Evolutionary conservation across 2,797 vertebrate genomes (phyloP).

Genomic region (Sebastes ruberrimus): DNA sequence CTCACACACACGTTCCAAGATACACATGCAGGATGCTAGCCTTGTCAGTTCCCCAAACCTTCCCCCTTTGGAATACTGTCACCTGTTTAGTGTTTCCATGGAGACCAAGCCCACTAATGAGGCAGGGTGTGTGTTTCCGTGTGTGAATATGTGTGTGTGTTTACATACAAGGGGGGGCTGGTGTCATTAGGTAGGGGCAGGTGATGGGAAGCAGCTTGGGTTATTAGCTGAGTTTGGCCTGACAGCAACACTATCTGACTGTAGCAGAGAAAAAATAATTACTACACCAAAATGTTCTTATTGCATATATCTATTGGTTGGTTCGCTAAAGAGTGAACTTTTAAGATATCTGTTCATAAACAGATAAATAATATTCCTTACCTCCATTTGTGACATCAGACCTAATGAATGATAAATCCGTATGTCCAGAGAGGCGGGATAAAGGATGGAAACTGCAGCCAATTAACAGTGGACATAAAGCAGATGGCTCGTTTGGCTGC

Average conservation of each 20-base stretch:
- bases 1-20: conserved; percentile 14
- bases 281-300: not conserved
- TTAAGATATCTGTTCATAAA: not conserved
- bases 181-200: conserved; percentile 49
- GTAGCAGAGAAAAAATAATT: not conserved
- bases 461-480: conserved; percentile 65
- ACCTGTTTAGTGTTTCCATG: conserved; percentile 82
- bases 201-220: conserved; percentile 41
- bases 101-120: conserved; percentile 81
- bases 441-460: conserved; percentile 48
- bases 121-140: conserved; percentile 59
- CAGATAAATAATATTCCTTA: not conserved
- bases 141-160: conserved; percentile 51
- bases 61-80: conserved; percentile 64
- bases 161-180: conserved; percentile 15
- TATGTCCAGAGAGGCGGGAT: conserved; percentile 16
- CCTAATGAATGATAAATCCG: conserved; percentile 17
- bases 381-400: not conserved
- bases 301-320: not conserved
- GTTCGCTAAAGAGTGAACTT: not conserved
- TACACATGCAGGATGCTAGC: conserved; percentile 36
- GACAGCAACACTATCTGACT: not conserved
- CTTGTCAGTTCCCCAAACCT: conserved; percentile 61
- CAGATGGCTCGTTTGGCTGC: conserved; percentile 69
- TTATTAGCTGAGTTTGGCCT: conserved; percentile 30